Evolutionary conservation across 2,888 invertebrate species (phyloP).

Genomic region (Zaprionus obscuricornis): DNA sequence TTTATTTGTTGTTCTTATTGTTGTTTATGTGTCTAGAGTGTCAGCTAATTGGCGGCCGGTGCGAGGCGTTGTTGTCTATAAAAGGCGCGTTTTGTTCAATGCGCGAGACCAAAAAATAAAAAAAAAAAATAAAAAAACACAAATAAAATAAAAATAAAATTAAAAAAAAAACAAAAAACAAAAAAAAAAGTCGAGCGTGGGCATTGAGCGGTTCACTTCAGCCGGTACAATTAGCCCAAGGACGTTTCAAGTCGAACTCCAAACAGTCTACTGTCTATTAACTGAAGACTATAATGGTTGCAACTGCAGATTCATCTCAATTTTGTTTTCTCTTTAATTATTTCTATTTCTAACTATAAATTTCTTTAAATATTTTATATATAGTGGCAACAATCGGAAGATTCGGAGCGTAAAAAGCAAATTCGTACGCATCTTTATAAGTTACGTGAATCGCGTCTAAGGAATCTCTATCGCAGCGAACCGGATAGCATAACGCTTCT

Average conservation of each 20-base stretch:
- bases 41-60: constrained; percentile 58
- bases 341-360: no score
- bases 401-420: constrained; percentile 93
- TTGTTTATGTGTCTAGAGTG: constrained; percentile 38
- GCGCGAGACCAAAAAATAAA: constrained; percentile 20
- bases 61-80: constrained; percentile 52
- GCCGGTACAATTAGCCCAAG: constrained; percentile 59
- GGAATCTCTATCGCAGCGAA: constrained; percentile 87
- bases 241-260: constrained; percentile 26
- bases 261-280: background rate
- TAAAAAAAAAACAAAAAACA: no score
- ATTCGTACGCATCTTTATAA: constrained; percentile 94
- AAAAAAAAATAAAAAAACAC: no score
- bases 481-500: constrained; percentile 63
- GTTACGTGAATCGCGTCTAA: constrained; percentile 90
- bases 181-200: constrained; percentile 29
- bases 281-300: no score
- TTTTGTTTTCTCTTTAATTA: no score
- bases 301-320: no score
- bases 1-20: constrained; percentile 10
- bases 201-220: constrained; percentile 32
- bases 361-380: background rate
- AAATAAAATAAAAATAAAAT: no score
- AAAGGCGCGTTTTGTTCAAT: constrained; percentile 48
- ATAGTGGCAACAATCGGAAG: constrained; percentile 92